Evolutionary conservation across 2,888 invertebrate species (phyloP).

Genomic region (Seira sanloemensis): DNA sequence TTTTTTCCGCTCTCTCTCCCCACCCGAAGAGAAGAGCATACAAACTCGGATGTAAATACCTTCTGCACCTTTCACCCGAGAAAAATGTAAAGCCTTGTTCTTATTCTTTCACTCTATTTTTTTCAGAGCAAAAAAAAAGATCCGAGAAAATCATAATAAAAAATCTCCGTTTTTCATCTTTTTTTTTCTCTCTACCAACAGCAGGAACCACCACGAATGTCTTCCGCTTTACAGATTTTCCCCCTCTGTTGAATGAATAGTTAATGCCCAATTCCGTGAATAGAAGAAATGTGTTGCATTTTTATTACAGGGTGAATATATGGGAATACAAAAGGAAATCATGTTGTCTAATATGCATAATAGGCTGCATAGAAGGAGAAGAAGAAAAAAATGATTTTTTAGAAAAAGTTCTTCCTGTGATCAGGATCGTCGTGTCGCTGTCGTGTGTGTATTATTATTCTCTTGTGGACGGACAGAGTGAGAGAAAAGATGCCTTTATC

Average conservation of each 20-base stretch:
- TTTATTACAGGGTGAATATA: not conserved
- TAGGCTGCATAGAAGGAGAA: not conserved
- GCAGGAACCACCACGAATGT: not conserved
- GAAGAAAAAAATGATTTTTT: too few relatives aligned
- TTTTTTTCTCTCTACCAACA: conserved; percentile 7
- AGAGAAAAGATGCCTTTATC: conserved; percentile 63
- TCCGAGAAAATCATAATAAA: conserved; percentile 22
- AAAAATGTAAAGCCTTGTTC: conserved; percentile 1
- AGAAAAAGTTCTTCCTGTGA: too few relatives aligned
- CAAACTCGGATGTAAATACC: conserved; percentile 48
- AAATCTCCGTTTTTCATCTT: conserved; percentile 44
- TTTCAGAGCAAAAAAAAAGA: too few relatives aligned
- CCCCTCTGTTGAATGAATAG: not conserved
- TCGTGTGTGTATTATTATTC: not conserved
- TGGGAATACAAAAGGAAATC: not conserved
- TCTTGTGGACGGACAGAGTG: not conserved
- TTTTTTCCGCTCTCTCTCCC: conserved; percentile 55
- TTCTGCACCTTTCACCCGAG: conserved; percentile 64
- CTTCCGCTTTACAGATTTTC: not conserved
- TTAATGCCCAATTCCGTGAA: not conserved
- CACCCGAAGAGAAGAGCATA: conserved; percentile 45
- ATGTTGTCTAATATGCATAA: not conserved
- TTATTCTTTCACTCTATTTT: conserved; percentile 51
- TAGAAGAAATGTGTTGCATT: too few relatives aligned
- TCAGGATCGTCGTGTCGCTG: too few relatives aligned